Evolutionary conservation across 2,797 vertebrate genomes (phyloP).

Genomic region (Mormyrops attenuatus): DNA sequence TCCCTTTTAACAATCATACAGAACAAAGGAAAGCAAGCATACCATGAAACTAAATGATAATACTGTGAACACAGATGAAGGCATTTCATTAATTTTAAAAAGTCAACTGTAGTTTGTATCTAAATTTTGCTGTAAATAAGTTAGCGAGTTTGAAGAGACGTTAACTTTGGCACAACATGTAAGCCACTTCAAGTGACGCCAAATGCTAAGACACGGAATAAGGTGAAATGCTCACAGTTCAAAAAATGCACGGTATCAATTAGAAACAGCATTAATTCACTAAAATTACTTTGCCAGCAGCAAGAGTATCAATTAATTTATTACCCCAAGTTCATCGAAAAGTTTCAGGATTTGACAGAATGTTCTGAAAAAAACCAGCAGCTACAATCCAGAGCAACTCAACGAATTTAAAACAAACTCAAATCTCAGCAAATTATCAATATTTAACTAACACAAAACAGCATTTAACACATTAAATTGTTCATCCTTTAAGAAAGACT

Average conservation of each 20-base stretch:
- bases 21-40: background rate
- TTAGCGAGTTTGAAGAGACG: slow-evolving; percentile 6
- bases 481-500: background rate
- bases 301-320: background rate
- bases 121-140: background rate
- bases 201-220: slow-evolving; percentile 28
- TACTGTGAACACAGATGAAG: background rate
- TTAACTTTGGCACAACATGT: slow-evolving; percentile 24
- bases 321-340: background rate
- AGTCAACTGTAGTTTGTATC: slow-evolving; percentile 10
- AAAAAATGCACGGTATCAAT: background rate
- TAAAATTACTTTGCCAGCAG: background rate
- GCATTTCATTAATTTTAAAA: slow-evolving; percentile 27
- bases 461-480: background rate
- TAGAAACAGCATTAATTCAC: background rate
- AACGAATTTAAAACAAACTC: background rate
- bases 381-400: background rate
- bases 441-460: background rate
- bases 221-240: background rate
- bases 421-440: background rate
- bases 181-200: slow-evolving; percentile 40
- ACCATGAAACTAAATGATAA: background rate
- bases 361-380: background rate
- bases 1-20: background rate
- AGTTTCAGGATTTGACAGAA: background rate